Conservation (phyloP, 2,797 vertebrate species). For the Loris lydekkerianus region DNA sequence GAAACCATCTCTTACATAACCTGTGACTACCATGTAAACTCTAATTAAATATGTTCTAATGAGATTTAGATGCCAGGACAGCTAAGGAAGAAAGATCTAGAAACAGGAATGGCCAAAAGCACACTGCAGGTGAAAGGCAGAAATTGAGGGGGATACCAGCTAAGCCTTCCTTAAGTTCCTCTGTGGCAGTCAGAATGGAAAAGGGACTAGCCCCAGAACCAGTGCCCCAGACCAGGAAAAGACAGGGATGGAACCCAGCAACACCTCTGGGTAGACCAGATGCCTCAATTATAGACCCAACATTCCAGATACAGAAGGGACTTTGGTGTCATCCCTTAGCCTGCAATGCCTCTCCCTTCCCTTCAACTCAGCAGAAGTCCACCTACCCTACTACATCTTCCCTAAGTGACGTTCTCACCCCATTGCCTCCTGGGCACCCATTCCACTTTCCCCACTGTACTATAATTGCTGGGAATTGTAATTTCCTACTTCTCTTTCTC, state of each 20-base stretch:
- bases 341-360: neutral
- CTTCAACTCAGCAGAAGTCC: neutral
- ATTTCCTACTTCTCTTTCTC: neutral
- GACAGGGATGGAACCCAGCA: neutral
- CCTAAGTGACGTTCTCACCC: neutral
- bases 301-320: neutral
- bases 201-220: neutral
- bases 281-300: neutral
- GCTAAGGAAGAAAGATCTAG: neutral
- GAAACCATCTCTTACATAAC: neutral
- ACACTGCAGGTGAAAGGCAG: accelerated
- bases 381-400: neutral
- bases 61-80: neutral
- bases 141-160: neutral
- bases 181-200: neutral
- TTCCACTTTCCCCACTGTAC: neutral
- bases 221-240: neutral
- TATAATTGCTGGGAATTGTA: neutral
- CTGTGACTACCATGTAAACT: neutral
- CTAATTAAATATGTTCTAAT: neutral
- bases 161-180: neutral
- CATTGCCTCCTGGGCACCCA: accelerated
- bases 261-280: neutral
- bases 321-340: neutral
- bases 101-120: neutral